Evolutionary conservation across 1,140 invertebrate species (phyloP).

Genomic region (Drosophila aff.): DNA sequence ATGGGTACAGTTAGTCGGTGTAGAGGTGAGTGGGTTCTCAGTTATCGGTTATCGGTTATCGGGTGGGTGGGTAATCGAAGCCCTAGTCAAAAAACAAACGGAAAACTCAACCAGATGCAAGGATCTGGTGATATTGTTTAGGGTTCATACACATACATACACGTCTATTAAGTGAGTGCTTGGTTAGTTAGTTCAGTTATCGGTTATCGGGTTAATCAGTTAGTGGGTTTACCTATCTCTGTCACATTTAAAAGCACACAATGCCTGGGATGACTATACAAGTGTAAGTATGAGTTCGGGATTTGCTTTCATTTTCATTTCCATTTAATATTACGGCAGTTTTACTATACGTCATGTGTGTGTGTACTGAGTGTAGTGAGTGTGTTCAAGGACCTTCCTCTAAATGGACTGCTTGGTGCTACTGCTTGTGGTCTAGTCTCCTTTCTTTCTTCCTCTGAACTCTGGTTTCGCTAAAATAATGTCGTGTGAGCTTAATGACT

Average conservation of each 20-base stretch:
- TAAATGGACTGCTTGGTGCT: slow-evolving; percentile 9
- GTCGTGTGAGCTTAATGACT: slow-evolving; percentile 21
- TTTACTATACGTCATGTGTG: slow-evolving; percentile 52
- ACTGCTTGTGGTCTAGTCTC: slow-evolving; percentile 3
- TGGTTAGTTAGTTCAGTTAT: slow-evolving; percentile 41
- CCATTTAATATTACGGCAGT: slow-evolving; percentile 73
- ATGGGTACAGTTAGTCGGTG: slow-evolving; percentile 35
- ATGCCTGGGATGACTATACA: slow-evolving; percentile 47
- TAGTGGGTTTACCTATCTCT: slow-evolving; percentile 9
- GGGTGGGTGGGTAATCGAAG: slow-evolving; percentile 13
- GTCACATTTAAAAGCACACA: slow-evolving; percentile 56
- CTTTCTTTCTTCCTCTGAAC: background rate
- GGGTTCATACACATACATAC: slow-evolving; percentile 27
- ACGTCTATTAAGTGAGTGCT: slow-evolving; percentile 26
- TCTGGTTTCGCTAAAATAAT: slow-evolving; percentile 4
- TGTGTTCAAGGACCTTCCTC: slow-evolving; percentile 1
- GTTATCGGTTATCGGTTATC: background rate
- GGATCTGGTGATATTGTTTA: slow-evolving; percentile 8
- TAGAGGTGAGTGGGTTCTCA: background rate
- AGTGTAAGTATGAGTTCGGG: slow-evolving; percentile 9
- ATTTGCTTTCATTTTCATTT: slow-evolving; percentile 18
- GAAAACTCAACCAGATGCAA: background rate
- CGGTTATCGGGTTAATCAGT: slow-evolving; percentile 23
- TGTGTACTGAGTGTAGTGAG: slow-evolving; percentile 7
- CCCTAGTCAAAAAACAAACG: slow-evolving; percentile 40